Base-by-base conservation (phyloP, 2,888 invertebrate genomes). In the Rhyacophila evoluta region DNA sequence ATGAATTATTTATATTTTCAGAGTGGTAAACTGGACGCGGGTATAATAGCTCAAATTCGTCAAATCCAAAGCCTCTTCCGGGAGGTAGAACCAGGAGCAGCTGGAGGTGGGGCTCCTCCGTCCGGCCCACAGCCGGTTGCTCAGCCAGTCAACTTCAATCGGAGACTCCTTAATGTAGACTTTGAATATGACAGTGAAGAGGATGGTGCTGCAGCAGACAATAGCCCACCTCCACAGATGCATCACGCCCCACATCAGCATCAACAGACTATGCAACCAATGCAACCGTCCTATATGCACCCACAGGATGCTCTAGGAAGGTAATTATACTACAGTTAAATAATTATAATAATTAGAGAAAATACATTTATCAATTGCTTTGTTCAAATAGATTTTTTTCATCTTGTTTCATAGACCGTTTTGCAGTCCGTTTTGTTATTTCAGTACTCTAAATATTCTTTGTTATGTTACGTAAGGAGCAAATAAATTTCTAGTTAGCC, bases 131-230 rank as follows among this genome's bases (percentile, higher is more conserved):
- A 67, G n/a, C 74, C 74, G 2, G 36, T 36, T 3, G 75, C 55
- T 10, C 55, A 55, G 12, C 88, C 88, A 77, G 91, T 94, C 2
- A 95, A 95, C 85, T 95, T 95, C 86, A 95, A 95, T 86, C 92
- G 95, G 85, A 96, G 97, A 85, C 87, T 97, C 12, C 88, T 97
- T 27, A 90, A 89, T 12, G 88, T 81, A 79, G 95, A 97, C 87
- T 97, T 96, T 86, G 97, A 97, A 87, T 97, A 97, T 85, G 97
- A 95, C 77, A 97, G 97, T 83, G 97, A 97, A 82, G 97, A 97
- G 76, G 97, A 97, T n/a, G 94, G 94, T 39, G 92, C 28, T n/a
- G 75, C 75, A 1, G 78, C 75, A 79, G 25, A 83, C 85, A 19
- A 0, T 76, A 68, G 67, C 55, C 33, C 68, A 77, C 67, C 83